phyloP scores from a whole-genome alignment of 2,113 vertebrate species.

The Actinemys pallida region DNA sequence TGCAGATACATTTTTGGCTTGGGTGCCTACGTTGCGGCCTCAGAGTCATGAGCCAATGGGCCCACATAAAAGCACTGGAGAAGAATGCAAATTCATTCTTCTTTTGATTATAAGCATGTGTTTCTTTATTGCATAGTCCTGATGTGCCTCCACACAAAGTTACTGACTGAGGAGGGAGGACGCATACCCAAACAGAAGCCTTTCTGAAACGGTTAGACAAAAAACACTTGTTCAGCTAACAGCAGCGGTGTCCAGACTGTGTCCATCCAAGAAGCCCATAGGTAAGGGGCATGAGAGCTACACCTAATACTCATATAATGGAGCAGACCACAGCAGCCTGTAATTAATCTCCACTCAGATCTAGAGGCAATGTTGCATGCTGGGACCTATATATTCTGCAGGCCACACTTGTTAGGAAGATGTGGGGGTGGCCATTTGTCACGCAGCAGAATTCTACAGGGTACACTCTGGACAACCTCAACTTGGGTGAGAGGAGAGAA shows the following conservation, averaged over 20 bases:
- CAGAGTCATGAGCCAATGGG: conserved; percentile 49
- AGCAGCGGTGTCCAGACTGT: neutral
- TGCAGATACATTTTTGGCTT: conserved; percentile 46
- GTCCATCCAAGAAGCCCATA: neutral
- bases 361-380: rapidly evolving
- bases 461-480: neutral
- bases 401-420: neutral
- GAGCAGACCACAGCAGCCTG: neutral
- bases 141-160: neutral
- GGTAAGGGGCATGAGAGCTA: neutral
- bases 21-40: conserved; percentile 4
- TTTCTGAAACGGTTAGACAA: neutral
- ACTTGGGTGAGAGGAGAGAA: no score
- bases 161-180: neutral
- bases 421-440: rapidly evolving
- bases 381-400: neutral
- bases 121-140: neutral
- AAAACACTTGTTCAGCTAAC: neutral
- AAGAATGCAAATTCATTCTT: conserved; percentile 62
- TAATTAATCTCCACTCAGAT: neutral
- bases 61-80: conserved; percentile 66
- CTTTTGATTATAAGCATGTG: conserved; percentile 61
- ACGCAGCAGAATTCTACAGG: neutral
- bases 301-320: neutral
- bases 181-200: neutral